A percentile compares a stretch with the other conserved stretches of the same genome.
phyloP scores from a whole-genome alignment of 2,797 vertebrate genomes.

The Tamandua tetradactyla region DNA sequence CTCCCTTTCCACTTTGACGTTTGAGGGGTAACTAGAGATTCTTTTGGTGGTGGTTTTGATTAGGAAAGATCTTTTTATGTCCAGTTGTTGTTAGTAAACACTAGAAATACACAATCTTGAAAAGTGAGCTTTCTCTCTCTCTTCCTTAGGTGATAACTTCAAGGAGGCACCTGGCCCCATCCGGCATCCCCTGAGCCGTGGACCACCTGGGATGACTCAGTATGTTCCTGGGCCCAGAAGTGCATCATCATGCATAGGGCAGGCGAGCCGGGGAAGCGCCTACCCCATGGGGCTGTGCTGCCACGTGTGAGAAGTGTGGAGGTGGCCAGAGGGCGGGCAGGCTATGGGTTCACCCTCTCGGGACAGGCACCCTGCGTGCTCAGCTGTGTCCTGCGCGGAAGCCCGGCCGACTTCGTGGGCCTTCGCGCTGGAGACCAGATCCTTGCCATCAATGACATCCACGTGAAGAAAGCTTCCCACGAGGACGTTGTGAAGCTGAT shows the following conservation, averaged over 20 bases:
- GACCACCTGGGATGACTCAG: conserved; percentile 32
- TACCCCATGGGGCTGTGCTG: conserved; percentile 84
- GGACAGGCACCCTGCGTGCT: conserved; percentile 97
- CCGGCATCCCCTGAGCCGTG: conserved; percentile 24
- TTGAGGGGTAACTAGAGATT: not conserved
- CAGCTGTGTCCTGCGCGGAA: conserved; percentile 94
- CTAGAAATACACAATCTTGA: not conserved
- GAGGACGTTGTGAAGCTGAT: conserved; percentile 98
- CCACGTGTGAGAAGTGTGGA: conserved; percentile 91
- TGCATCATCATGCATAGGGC: conserved; percentile 90
- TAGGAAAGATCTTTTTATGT: not conserved
- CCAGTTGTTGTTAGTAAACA: too few species aligned
- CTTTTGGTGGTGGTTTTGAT: not conserved
- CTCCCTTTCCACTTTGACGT: not conserved
- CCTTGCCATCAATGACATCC: conserved; percentile 95
- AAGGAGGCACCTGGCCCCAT: not conserved
- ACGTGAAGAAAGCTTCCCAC: conserved; percentile 95
- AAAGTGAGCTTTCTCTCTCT: not conserved
- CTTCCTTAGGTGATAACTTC: conserved; percentile 63
- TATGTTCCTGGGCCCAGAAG: not conserved
- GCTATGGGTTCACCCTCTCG: conserved; percentile 96
- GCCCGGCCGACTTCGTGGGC: conserved; percentile 95
- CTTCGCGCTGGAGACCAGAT: conserved; percentile 95
- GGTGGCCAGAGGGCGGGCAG: conserved; percentile 94
- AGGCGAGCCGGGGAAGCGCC: conserved; percentile 87